Percentiles rank a stretch among this genome's conserved stretches.
Conservation (phyloP, 1,140 invertebrate genomes). For the Heliconius nattereri region DNA sequence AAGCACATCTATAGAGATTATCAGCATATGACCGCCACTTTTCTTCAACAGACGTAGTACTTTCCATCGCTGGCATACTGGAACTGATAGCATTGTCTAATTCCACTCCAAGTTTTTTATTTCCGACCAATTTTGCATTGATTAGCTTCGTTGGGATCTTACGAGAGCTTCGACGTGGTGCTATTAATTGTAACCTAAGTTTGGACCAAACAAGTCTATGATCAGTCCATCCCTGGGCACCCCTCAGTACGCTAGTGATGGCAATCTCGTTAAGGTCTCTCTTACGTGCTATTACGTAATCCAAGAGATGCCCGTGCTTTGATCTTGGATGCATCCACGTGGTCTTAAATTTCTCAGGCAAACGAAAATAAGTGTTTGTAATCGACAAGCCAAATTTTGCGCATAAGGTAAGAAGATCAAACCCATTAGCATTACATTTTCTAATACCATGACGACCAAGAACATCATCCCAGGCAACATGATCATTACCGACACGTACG, state of each 20-base stretch:
- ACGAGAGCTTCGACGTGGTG: constrained; percentile 27
- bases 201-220: constrained; percentile 35
- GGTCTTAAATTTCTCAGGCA: constrained; percentile 33
- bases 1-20: constrained; percentile 21
- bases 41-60: constrained; percentile 17
- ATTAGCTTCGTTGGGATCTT: constrained; percentile 31
- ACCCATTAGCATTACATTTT: constrained; percentile 47
- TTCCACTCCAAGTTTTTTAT: not conserved
- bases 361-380: not conserved
- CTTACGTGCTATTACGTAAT: constrained; percentile 33
- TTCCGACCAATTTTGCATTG: constrained; percentile 15
- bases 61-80: not conserved
- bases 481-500: constrained; percentile 41
- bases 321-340: constrained; percentile 43
- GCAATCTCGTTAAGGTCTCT: constrained; percentile 26
- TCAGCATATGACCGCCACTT: constrained; percentile 24
- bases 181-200: constrained; percentile 29
- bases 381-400: not conserved
- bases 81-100: constrained; percentile 26
- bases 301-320: constrained; percentile 37
- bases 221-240: constrained; percentile 37
- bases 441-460: constrained; percentile 47
- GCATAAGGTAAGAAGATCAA: constrained; percentile 44
- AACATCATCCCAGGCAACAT: constrained; percentile 41
- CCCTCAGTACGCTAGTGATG: constrained; percentile 33